These are phyloP conservation scores for Drosophila emarginata DNA, from an alignment of 2,888 invertebrate genomes.

Conservation along the genomic window DNA sequence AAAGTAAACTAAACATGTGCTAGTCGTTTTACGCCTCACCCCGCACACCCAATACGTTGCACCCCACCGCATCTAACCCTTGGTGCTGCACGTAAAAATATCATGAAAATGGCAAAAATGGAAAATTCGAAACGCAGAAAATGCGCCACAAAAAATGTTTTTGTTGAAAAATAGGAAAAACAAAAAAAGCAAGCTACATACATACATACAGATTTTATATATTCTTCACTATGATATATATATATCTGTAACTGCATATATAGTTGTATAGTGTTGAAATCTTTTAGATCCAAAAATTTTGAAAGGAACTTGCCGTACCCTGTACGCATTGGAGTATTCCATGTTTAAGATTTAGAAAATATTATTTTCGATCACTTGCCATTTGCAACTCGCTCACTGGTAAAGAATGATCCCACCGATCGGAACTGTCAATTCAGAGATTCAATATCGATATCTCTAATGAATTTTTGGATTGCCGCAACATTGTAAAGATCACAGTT, in stretches of 20 bases:
- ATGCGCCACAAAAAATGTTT: constrained; percentile 72
- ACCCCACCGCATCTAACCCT: constrained; percentile 25
- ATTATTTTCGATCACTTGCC: no score
- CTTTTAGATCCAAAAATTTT: no score
- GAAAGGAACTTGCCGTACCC: no score
- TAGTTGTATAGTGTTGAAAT: background rate
- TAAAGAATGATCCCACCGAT: no score
- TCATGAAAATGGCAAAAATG: constrained; percentile 74
- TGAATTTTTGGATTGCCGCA: no score
- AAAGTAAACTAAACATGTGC: constrained; percentile 79
- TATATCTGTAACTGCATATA: constrained; percentile 28
- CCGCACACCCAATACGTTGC: constrained; percentile 16
- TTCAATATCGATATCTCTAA: no score
- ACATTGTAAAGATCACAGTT: no score
- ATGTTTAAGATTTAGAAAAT: no score
- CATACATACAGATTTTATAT: constrained; percentile 24
- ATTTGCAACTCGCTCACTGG: no score
- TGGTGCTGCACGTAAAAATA: constrained; percentile 54
- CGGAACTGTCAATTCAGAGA: no score
- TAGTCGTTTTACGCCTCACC: constrained; percentile 63
- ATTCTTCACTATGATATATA: constrained; percentile 35
- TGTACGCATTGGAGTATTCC: no score
- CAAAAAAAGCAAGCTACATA: constrained; percentile 23
- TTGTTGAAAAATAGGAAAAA: constrained; percentile 54
- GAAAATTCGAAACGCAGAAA: constrained; percentile 69